Conservation (phyloP, 2,797 vertebrate genomes). For the Enteromius viviparus region DNA sequence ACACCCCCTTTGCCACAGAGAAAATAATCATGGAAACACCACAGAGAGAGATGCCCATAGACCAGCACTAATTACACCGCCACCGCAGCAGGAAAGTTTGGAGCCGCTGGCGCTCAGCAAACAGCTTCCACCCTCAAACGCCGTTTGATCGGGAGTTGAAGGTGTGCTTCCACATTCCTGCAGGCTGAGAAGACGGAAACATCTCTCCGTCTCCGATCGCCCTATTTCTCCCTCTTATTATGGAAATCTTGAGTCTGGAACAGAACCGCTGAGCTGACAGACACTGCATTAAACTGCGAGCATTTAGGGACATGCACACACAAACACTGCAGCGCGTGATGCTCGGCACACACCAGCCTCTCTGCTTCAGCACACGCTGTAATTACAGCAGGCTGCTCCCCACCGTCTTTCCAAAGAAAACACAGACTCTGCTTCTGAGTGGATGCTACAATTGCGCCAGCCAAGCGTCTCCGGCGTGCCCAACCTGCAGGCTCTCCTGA, state of each 20-base stretch:
- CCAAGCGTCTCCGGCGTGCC: constrained; percentile 24
- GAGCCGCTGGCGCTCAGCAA: constrained; percentile 23
- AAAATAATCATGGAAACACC: constrained; percentile 39
- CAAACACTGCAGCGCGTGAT: constrained; percentile 1
- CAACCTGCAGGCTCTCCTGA: constrained; percentile 31
- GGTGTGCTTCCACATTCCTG: constrained; percentile 47
- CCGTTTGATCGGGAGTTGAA: constrained; percentile 23
- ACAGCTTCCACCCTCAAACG: constrained; percentile 25
- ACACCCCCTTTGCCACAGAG: constrained; percentile 37
- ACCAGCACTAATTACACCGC: constrained; percentile 34
- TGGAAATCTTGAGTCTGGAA: constrained; percentile 26
- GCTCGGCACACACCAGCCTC: constrained; percentile 9
- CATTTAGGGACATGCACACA: constrained; percentile 21
- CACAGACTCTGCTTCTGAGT: constrained; percentile 20
- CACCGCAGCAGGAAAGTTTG: constrained; percentile 32
- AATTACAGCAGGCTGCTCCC: constrained; percentile 31
- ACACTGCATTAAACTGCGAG: constrained; percentile 18
- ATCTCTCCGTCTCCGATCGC: background rate
- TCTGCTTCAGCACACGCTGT: constrained; percentile 40
- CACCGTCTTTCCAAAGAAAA: constrained; percentile 36
- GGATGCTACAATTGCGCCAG: constrained; percentile 19
- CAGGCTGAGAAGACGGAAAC: constrained; percentile 24
- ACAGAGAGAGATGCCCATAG: background rate
- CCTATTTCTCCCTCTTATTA: constrained; percentile 15
- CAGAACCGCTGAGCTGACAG: background rate